Evolutionary conservation across 2,113 vertebrate genomes (phyloP).

Genomic region (Alces alces): DNA sequence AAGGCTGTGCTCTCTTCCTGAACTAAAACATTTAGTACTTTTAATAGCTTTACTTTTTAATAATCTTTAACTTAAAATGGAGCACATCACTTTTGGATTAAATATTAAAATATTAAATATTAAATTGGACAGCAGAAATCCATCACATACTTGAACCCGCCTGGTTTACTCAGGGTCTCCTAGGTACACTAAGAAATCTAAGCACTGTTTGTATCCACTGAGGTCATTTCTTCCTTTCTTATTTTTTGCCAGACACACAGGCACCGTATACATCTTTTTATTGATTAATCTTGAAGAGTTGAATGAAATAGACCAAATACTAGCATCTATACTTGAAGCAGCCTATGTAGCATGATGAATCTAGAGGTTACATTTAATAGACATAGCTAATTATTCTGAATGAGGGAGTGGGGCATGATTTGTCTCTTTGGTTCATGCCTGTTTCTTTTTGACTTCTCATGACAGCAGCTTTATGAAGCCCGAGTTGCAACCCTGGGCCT

Average conservation of each 20-base stretch:
- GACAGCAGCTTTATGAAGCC: slow-evolving; percentile 11
- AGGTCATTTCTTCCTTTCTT: slow-evolving; percentile 32
- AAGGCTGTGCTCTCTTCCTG: slow-evolving; percentile 25
- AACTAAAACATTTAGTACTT: slow-evolving; percentile 56
- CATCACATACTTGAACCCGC: slow-evolving; percentile 33
- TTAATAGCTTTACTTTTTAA: slow-evolving; percentile 62
- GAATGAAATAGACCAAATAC: slow-evolving; percentile 61
- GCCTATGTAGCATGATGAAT: slow-evolving; percentile 55
- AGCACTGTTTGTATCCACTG: slow-evolving; percentile 38
- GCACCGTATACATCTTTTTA: slow-evolving; percentile 57
- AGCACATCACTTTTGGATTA: slow-evolving; percentile 55
- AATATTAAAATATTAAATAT: slow-evolving; percentile 78
- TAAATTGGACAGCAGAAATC: slow-evolving; percentile 65
- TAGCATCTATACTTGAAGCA: slow-evolving; percentile 38
- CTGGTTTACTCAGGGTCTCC: slow-evolving; percentile 40
- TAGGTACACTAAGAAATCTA: slow-evolving; percentile 30
- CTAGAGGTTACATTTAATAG: slow-evolving; percentile 65
- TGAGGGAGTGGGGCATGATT: neutral
- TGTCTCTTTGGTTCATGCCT: neutral
- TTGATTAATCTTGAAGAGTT: slow-evolving; percentile 55
- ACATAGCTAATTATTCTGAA: slow-evolving; percentile 45
- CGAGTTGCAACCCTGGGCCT: neutral
- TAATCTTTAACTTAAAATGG: slow-evolving; percentile 51
- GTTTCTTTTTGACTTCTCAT: slow-evolving; percentile 61
- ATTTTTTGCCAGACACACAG: slow-evolving; percentile 63